Base-by-base conservation (phyloP, 64 coral and sea anemone species). In the Montipora capricornis region DNA sequence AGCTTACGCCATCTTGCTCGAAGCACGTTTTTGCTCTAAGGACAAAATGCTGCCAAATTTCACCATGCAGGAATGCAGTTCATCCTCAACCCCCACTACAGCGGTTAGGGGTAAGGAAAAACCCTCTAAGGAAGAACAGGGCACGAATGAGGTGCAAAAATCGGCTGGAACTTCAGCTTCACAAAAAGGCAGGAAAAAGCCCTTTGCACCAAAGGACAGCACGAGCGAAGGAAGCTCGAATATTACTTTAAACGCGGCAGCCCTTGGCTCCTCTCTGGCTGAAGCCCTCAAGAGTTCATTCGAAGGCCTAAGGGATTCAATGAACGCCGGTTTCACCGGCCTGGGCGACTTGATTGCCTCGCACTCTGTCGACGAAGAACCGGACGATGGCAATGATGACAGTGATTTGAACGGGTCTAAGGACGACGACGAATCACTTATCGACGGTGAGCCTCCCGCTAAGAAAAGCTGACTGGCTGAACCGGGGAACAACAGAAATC, bases 31-130 rank as follows among this genome's bases (percentile, higher is more conserved):
- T 29, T 29, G 1, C 1, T 29, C 1, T 29, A 29, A 1, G 29
- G 29, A 29, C 29, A 29, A 78, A 78, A 37, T 20, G 22, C n/a
- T 49, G 47, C 26, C 22, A 24, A 24, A 29, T 20, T 5, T n/a
- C 24, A 78, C 5, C 14, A 19, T 83, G 73, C 86, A 11, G 26
- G 10, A 17, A 81, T 17, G 55, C 53, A 80, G 12, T 61, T 46
- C 14, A 57, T 49, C 74, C 48, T 94, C 68, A 71, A 76, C 47
- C 53, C 92, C 46, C 76, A 93, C 64, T 70, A 15, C 13, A 13
- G 13, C 67, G 76, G 76, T 15, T 5, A 78, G 14, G 14, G 76
- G 24, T 49, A 78, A 49, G 47, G 76, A 78, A 20, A 78, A 78
- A 10, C 14, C 76, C 47, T 78, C 76, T 78, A 78, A 78, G 76